Evolutionary conservation across 2,113 vertebrate species (phyloP).

Genomic region (Glaucomys volans): DNA sequence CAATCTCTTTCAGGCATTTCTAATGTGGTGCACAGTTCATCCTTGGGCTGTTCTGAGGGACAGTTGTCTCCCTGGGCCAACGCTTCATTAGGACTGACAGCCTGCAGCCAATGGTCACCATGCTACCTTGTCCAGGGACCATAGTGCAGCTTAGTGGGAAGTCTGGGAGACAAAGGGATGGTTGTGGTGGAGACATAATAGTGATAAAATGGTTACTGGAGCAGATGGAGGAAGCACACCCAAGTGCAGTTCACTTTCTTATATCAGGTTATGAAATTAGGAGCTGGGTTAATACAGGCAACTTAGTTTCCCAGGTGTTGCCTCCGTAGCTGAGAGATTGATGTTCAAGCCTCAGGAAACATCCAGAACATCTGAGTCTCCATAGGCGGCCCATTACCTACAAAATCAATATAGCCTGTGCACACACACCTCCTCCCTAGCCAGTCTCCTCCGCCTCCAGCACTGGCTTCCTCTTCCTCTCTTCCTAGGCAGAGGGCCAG

Average conservation of each 20-base stretch:
- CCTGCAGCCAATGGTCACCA: not conserved
- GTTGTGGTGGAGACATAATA: accelerated
- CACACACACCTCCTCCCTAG: not conserved
- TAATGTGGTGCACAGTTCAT: not conserved
- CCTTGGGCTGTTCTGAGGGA: not conserved
- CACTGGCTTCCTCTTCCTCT: not conserved
- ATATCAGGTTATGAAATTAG: not conserved
- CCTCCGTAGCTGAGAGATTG: not conserved
- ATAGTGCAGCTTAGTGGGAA: not conserved
- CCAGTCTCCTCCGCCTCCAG: not conserved
- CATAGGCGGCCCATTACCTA: not conserved
- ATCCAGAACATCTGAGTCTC: not conserved
- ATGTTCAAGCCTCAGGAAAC: not conserved
- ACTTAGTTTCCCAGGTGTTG: not conserved
- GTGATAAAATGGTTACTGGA: not conserved
- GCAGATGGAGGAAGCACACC: not conserved
- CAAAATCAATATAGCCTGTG: not conserved
- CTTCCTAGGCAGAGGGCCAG: not conserved
- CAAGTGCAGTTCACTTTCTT: not conserved
- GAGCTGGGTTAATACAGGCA: not conserved
- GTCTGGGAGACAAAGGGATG: not conserved
- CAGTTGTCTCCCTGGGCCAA: not conserved
- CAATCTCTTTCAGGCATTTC: not conserved
- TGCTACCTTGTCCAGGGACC: not conserved
- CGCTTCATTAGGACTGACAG: conserved; percentile 21